Base-by-base conservation (phyloP, 1,140 invertebrate species). In the Charaxes varanes region DNA sequence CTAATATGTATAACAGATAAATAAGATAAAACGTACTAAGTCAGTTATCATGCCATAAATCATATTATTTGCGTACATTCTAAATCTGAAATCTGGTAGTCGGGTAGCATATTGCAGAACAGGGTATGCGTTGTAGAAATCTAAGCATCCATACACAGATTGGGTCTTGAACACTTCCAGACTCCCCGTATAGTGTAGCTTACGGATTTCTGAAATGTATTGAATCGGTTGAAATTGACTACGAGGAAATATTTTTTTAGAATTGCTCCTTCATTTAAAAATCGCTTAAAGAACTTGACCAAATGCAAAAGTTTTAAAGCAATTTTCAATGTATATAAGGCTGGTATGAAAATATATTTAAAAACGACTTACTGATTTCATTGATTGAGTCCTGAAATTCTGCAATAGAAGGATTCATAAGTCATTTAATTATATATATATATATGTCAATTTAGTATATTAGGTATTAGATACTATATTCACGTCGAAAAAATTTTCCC, bases 61-160 rank as follows among this genome's bases (percentile, higher is more conserved):
- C 43, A 71, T 69, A 40, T 79, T 79, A 41, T 72, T 66, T 31
- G 53, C 52, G 31, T 62, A 76, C 34, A 76, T 65, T 12, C 67
- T 53, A 17, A 62, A 65, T 8, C 67, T 47, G 31, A 70, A 69
- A 27, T 76, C 74, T 1, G 74, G 74, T 1, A 76, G 50, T 14
- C 57, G 36, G 0, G 51, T 52, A 4, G 61, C 59, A 19, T 62
- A 18, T 17, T 79, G 71, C 0, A 79, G 40, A 1, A 79, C 65
- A 7, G 71, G 71, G 18, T 52, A 76, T 0, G 44, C 41, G 5
- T 61, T 56, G 3, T 49, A 35, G 21, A 78, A 74, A 13, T 74
- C 57, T 12, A 79, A 34, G 32, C 60, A 61, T 3, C 69, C 67
- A 32, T 65, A 68, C 0, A 33, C 54, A 1, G 49, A 27, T 6